These are phyloP conservation scores for Tiaroga cobitis DNA, from an alignment of 2,797 vertebrate species.

Conservation along the genomic window DNA sequence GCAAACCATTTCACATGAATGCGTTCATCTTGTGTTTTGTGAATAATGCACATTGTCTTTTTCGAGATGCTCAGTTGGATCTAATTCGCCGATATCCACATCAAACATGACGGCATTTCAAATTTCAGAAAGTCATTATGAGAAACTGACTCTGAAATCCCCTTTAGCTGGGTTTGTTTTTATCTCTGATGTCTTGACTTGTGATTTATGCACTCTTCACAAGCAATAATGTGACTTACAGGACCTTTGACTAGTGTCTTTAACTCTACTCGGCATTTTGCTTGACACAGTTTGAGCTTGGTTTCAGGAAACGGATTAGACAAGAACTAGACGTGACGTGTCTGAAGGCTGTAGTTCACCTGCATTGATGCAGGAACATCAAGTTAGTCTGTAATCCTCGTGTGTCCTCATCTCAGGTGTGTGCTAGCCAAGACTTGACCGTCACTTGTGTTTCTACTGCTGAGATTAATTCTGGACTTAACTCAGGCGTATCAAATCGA, in stretches of 20 bases:
- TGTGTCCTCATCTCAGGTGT: slow-evolving; percentile 70
- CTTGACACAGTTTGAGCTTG: background rate
- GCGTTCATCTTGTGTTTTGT: background rate
- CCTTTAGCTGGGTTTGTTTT: slow-evolving; percentile 17
- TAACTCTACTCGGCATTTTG: slow-evolving; percentile 27
- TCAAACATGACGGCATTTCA: background rate
- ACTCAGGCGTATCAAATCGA: slow-evolving; percentile 65
- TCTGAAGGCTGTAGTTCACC: slow-evolving; percentile 5
- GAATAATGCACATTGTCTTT: background rate
- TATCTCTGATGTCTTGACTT: slow-evolving; percentile 30
- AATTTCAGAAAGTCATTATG: background rate
- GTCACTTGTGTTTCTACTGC: slow-evolving; percentile 45
- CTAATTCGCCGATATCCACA: background rate
- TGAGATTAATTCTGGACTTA: slow-evolving; percentile 52
- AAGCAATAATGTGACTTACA: slow-evolving; percentile 73
- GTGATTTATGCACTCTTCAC: slow-evolving; percentile 72
- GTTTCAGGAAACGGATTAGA: background rate
- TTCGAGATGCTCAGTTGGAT: background rate
- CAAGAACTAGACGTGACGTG: background rate
- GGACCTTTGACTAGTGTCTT: slow-evolving; percentile 44
- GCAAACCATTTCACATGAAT: background rate
- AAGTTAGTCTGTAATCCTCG: background rate
- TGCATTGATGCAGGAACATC: slow-evolving; percentile 3
- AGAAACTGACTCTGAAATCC: background rate
- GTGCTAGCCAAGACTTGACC: slow-evolving; percentile 59